Evolutionary conservation across 2,888 invertebrate species (phyloP).

Genomic region (Disparrhopalites patrizii): DNA sequence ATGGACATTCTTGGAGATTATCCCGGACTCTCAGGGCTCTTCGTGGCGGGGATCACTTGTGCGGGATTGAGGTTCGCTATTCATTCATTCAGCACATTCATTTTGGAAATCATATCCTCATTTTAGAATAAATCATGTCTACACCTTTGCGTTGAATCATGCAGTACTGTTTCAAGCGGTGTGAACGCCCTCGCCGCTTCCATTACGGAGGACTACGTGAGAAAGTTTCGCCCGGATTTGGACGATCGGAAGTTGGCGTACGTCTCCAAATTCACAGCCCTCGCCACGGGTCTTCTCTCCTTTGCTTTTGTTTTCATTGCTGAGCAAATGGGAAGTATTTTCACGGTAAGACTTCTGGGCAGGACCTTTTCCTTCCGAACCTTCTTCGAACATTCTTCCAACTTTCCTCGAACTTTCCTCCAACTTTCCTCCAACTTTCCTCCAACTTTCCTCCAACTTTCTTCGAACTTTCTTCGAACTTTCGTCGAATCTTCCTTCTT

Average conservation of each 20-base stretch:
- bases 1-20: slow-evolving; percentile 72
- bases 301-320: slow-evolving; percentile 81
- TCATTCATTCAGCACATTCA: no score
- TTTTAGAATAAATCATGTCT: no score
- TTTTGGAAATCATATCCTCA: not conserved
- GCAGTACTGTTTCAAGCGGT: slow-evolving; percentile 91
- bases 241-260: slow-evolving; percentile 61
- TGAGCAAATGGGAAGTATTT: slow-evolving; percentile 61
- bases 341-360: slow-evolving; percentile 39
- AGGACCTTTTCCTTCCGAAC: no score
- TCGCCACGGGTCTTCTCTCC: slow-evolving; percentile 68
- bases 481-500: no score
- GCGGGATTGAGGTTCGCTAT: slow-evolving; percentile 42
- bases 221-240: slow-evolving; percentile 44
- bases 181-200: slow-evolving; percentile 89
- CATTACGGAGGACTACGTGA: slow-evolving; percentile 78
- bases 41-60: slow-evolving; percentile 40
- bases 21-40: slow-evolving; percentile 64
- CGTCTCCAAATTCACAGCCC: slow-evolving; percentile 65
- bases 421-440: no score
- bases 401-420: no score
- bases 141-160: no score
- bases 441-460: no score
- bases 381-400: no score
- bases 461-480: no score